Base-by-base conservation (phyloP, 2,797 vertebrate genomes). In the Sebastolobus altivelis region DNA sequence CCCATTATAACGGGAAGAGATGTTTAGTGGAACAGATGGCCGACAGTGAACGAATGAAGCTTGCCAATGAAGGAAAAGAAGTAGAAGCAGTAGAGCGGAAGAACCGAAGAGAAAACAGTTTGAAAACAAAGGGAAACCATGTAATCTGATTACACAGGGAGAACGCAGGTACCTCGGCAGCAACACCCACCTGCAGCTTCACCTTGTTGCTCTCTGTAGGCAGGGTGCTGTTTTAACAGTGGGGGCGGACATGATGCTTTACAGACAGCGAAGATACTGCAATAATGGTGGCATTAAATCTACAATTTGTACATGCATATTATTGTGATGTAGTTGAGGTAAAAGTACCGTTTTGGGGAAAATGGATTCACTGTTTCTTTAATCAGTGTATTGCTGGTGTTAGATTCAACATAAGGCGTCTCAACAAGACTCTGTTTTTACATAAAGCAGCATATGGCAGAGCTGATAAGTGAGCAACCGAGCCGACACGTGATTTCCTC, bases 361-460 rank as follows among this genome's bases (percentile, higher is more conserved):
- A 65, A 29, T 0, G 22, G 38, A 63, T 38, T 46, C 7, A 55
- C 43, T 49, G 31, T 66, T 67, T 38, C 12, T 25, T 37, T 40
- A 27, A 58, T 68, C 58, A 14, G n/a, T 58, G 61, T 35, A 38
- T 54, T 77, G 25, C 46, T 63, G 56, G n/a, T 60, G 25, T 74
- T 79, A 22, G 46, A 80, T 78, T 80, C 18, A 60, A 79, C 89
- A 90, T 80, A 90, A 81, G 88, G 86, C 81, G 66, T 77, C 88
- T 81, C 82, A 79, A 89, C 89, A 88, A 89, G 87, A 86, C 72
- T 88, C 77, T 81, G 77, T 58, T 82, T 85, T 83, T 75, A 79
- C 65, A 82, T 79, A 81, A 86, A 87, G 69, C 84, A 89, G 72
- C 92, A 92, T 92, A 93, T 91, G 89, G 90, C 79, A 77, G 77